These are phyloP conservation scores for Pseudopipra pipra DNA, from an alignment of 2,113 vertebrate species.

Conservation along the genomic window DNA sequence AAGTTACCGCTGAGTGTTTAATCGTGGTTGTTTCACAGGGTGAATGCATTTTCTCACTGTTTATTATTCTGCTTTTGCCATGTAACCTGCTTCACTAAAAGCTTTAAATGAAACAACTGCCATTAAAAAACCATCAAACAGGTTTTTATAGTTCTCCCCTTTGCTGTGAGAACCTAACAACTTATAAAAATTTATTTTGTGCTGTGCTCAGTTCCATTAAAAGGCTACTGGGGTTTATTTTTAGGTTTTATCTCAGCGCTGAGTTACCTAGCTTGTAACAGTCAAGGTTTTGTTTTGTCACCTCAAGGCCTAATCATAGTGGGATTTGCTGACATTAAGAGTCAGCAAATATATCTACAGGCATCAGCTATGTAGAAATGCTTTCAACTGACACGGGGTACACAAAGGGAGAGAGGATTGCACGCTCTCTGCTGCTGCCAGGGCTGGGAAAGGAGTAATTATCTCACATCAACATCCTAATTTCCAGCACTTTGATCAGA, in stretches of 20 bases:
- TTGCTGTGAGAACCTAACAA: not conserved
- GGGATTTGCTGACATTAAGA: slow-evolving; percentile 60
- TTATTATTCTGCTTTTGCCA: slow-evolving; percentile 30
- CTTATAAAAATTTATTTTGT: slow-evolving; percentile 46
- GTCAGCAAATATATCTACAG: slow-evolving; percentile 58
- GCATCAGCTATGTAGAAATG: slow-evolving; percentile 7
- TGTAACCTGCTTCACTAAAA: slow-evolving; percentile 36
- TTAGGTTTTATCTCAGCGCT: slow-evolving; percentile 50
- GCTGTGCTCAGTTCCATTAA: slow-evolving; percentile 24
- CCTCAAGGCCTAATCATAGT: slow-evolving; percentile 52
- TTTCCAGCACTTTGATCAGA: slow-evolving; percentile 61
- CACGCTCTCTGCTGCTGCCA: not conserved
- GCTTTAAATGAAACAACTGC: slow-evolving; percentile 38
- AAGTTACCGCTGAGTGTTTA: not conserved
- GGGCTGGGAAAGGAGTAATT: not conserved
- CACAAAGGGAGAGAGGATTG: not conserved
- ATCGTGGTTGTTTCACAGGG: not conserved
- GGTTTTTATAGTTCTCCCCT: slow-evolving; percentile 44
- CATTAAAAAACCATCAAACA: slow-evolving; percentile 43
- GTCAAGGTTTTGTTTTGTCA: slow-evolving; percentile 59
- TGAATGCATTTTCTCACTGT: not conserved
- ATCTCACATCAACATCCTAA: slow-evolving; percentile 51
- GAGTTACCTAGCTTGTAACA: slow-evolving; percentile 49
- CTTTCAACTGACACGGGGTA: not conserved
- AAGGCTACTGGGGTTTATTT: slow-evolving; percentile 37